Conservation (phyloP, 2,888 invertebrate species). For the Fragum sueziense region DNA sequence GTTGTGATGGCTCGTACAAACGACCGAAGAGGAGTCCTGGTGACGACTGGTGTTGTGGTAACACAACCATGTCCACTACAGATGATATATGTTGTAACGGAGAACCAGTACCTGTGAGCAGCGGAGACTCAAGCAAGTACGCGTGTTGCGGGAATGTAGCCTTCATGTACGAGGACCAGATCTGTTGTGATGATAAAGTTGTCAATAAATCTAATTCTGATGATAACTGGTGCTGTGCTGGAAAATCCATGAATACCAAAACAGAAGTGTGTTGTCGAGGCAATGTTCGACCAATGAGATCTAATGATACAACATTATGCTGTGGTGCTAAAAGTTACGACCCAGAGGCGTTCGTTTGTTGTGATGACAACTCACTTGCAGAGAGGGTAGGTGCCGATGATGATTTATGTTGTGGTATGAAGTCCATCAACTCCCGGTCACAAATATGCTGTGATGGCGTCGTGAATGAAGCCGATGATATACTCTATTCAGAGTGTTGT, state of each 20-base stretch:
- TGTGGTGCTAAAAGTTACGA: constrained; percentile 44
- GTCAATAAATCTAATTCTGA: constrained; percentile 26
- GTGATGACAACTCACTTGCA: constrained; percentile 31
- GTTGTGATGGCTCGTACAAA: constrained; percentile 39
- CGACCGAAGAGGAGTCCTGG: constrained; percentile 20
- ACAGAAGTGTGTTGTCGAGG: constrained; percentile 47
- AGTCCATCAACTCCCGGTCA: constrained; percentile 30
- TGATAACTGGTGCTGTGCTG: constrained; percentile 50
- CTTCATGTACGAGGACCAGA: constrained; percentile 25
- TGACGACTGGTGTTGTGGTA: constrained; percentile 53
- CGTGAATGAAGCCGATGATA: not conserved
- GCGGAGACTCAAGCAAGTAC: constrained; percentile 15
- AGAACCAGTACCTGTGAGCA: constrained; percentile 14
- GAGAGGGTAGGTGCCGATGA: constrained; percentile 34
- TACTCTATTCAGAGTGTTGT: constrained; percentile 31
- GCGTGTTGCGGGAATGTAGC: constrained; percentile 44
- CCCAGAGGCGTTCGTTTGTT: constrained; percentile 40
- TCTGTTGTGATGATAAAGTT: constrained; percentile 39
- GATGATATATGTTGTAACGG: constrained; percentile 52
- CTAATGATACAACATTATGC: constrained; percentile 47
- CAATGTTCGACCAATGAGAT: constrained; percentile 38
- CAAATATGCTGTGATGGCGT: constrained; percentile 45
- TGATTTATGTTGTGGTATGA: constrained; percentile 49
- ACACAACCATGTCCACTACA: constrained; percentile 45
- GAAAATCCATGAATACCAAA: constrained; percentile 43